Evolutionary conservation across 2,797 vertebrate genomes (phyloP), one percentile per base, ranked within the genome.

Genomic region (Chaetodon trifasciatus): DNA sequence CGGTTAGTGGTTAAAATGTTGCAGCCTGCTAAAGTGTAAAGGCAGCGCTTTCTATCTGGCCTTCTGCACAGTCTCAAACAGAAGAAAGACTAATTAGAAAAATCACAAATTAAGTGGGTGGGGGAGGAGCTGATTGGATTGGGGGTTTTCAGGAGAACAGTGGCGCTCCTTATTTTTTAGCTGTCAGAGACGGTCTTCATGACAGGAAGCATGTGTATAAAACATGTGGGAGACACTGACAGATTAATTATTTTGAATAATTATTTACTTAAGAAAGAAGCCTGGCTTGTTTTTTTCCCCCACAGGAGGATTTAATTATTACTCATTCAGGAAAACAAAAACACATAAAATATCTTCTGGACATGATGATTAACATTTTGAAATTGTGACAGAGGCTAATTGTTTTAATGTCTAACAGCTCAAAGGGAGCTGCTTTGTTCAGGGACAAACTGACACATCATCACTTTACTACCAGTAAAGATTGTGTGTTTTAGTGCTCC

Each of bases 281-380:
- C 16, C 15, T 58, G 56, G 9, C 11, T 47, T 23, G 6, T 37
- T 70, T 70, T 39, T 73, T 47, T 64, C 39, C 2, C 7, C 16
- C n/a, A 71, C 5, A n/a, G 1, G 1, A 40, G 4, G 32, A 76
- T 58, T 10, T 16, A 67, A 80, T 70, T 62, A 63, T 77, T 67
- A 52, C 28, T 74, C 57, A 35, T 42, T 2, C 15, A 76, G 40
- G 4, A 53, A 74, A 47, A n/a, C 16, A 46, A 79, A 66, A 58
- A 21, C 28, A 47, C 9, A 56, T 13, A 61, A 47, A 56, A 39
- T 8, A 24, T 74, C 16, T 71, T 69, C 35, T 49, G 12, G 12
- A n/a, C n/a, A n/a, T n/a, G n/a, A 37, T 78, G 46, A 73, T 57
- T 69, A 49, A 69, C 39, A 66, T 46, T 24, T 39, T 62, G 24